These are phyloP conservation scores for Toxostoma redivivum DNA, from an alignment of 2,113 vertebrate species.

Conservation along the genomic window DNA sequence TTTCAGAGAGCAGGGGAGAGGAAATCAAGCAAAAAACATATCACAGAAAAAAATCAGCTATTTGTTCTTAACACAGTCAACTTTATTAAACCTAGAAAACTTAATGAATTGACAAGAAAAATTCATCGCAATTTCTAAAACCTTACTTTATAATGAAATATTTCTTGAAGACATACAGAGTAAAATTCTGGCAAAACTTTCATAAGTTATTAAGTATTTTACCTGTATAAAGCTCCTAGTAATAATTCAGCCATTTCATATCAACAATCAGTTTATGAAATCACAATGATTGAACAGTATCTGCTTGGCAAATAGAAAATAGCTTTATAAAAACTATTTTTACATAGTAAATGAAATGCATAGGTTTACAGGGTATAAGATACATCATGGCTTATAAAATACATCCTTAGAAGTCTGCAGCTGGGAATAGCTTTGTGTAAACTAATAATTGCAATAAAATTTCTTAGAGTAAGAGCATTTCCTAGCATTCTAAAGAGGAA, in stretches of 20 bases:
- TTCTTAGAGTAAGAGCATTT: neutral
- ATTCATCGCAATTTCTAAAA: neutral
- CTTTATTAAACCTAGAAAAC: neutral
- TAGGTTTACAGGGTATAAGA: neutral
- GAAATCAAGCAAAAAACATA: neutral
- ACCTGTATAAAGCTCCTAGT: neutral
- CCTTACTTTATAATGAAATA: neutral
- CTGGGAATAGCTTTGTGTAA: neutral
- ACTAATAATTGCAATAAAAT: neutral
- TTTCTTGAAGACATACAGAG: neutral
- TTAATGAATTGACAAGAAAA: neutral
- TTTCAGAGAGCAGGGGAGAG: neutral
- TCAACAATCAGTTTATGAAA: neutral
- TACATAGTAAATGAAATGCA: neutral
- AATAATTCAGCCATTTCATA: neutral
- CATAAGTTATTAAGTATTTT: neutral
- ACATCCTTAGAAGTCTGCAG: neutral
- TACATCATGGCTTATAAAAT: neutral
- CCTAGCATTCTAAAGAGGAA: neutral
- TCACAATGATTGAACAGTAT: neutral
- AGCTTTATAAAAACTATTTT: neutral
- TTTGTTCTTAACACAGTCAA: neutral
- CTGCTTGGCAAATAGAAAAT: neutral
- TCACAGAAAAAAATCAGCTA: neutral
- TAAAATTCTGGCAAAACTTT: neutral